Percentiles rank a stretch among this genome's conserved stretches.
Conservation (phyloP, 92 coral and sea anemone species). For the Actinernus sp. region DNA sequence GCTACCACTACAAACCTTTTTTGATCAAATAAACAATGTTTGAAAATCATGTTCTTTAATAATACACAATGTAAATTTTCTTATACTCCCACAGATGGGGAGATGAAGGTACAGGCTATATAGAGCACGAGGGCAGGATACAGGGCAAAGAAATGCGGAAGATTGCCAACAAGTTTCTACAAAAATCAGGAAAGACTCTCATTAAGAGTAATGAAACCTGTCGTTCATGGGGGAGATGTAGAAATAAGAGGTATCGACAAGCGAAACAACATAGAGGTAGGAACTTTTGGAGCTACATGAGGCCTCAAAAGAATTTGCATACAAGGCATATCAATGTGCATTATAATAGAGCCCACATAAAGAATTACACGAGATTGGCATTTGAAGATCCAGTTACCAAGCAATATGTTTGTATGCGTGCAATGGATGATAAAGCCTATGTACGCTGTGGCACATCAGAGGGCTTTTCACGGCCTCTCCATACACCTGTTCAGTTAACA, state of each 20-base stretch:
- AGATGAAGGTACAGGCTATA: slow-evolving; percentile 33
- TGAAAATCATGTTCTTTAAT: too few relatives aligned
- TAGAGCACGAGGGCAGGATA: slow-evolving; percentile 25
- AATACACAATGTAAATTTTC: too few relatives aligned
- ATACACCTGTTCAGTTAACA: slow-evolving; percentile 34
- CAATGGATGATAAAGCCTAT: slow-evolving; percentile 60
- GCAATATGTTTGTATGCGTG: too few relatives aligned
- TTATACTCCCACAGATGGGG: too few relatives aligned
- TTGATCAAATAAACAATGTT: too few relatives aligned
- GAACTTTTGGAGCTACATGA: slow-evolving; percentile 8
- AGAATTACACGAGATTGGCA: slow-evolving; percentile 44
- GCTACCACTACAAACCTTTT: too few relatives aligned
- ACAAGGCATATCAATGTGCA: slow-evolving; percentile 22
- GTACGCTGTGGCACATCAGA: slow-evolving; percentile 65
- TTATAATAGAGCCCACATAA: slow-evolving; percentile 37
- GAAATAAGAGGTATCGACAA: slow-evolving; percentile 13
- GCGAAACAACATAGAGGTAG: slow-evolving; percentile 26
- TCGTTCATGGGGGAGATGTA: slow-evolving; percentile 35
- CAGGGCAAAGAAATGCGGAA: slow-evolving; percentile 46
- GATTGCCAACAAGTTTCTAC: slow-evolving; percentile 42
- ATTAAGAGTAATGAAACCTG: slow-evolving; percentile 39
- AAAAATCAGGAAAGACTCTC: neutral
- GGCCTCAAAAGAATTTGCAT: slow-evolving; percentile 13
- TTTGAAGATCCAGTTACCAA: slow-evolving; percentile 24
- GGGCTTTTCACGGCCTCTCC: slow-evolving; percentile 67